These are phyloP conservation scores for Ianthella basta DNA, from an alignment of 37 sponge, comb jelly and placozoan genomes.

Conservation along the genomic window DNA sequence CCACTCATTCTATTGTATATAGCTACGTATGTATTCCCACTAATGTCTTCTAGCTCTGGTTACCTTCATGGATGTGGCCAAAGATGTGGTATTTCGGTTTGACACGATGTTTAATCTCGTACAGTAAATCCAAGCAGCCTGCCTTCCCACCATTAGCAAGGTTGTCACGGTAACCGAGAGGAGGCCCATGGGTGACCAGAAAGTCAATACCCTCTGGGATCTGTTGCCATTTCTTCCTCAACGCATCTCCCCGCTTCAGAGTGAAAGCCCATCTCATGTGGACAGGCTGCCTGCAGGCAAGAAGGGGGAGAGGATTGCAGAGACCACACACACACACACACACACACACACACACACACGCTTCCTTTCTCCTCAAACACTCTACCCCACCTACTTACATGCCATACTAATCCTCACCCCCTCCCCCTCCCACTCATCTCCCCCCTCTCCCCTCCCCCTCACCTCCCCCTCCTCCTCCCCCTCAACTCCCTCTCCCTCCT, in stretches of 20 bases:
- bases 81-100: slow-evolving; percentile 69
- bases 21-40: no score
- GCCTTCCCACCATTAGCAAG: slow-evolving; percentile 36
- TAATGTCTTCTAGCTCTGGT: neutral
- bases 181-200: slow-evolving; percentile 80
- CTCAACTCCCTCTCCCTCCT: no score
- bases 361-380: no score
- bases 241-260: slow-evolving; percentile 53
- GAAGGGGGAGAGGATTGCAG: neutral
- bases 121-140: slow-evolving; percentile 71
- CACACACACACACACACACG: no score
- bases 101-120: slow-evolving; percentile 49
- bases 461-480: no score
- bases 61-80: slow-evolving; percentile 81
- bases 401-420: no score
- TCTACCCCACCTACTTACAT: no score
- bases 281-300: slow-evolving; percentile 56
- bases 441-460: no score
- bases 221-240: slow-evolving; percentile 60
- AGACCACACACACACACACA: neutral
- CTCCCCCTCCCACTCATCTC: no score
- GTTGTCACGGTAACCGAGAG: slow-evolving; percentile 66
- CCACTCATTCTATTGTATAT: no score
- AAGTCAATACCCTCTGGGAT: slow-evolving; percentile 66
- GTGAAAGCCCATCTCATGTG: slow-evolving; percentile 65